phyloP scores from a whole-genome alignment of 2,888 invertebrate genomes.

The Amaurobius ferox region DNA sequence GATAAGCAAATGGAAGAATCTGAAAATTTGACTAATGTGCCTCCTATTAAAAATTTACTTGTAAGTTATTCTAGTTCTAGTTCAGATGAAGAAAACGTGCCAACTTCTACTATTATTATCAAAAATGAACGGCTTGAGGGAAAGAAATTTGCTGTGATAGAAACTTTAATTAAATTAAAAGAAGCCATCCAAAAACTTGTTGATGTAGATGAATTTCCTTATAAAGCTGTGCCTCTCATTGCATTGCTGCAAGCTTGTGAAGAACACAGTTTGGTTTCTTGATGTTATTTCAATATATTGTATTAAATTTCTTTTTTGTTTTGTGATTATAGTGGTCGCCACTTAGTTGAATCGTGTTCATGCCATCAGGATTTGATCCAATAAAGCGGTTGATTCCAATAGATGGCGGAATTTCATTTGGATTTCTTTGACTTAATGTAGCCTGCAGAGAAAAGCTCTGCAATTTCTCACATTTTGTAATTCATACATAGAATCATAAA shows the following conservation, averaged over 20 bases:
- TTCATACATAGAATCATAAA: too few relatives aligned
- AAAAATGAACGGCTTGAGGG: neutral
- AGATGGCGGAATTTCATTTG: too few relatives aligned
- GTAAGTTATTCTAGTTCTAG: conserved; percentile 46
- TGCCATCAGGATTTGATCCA: too few relatives aligned
- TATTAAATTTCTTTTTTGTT: too few relatives aligned
- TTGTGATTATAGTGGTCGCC: too few relatives aligned
- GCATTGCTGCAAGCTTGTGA: conserved; percentile 23
- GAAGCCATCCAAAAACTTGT: conserved; percentile 30
- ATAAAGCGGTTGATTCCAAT: too few relatives aligned
- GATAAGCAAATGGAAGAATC: neutral
- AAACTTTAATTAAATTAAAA: conserved; percentile 35
- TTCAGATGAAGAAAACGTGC: conserved; percentile 32
- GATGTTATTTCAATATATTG: too few relatives aligned
- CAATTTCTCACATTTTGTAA: too few relatives aligned
- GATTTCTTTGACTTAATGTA: too few relatives aligned
- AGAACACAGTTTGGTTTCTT: too few relatives aligned
- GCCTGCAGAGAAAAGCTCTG: too few relatives aligned
- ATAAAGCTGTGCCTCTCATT: conserved; percentile 37
- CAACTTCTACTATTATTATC: neutral
- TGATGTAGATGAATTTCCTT: conserved; percentile 48
- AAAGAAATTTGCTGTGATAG: neutral
- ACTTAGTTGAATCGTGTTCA: too few relatives aligned
- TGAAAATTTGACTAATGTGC: neutral
- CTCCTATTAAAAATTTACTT: conserved; percentile 11